A percentile compares a stretch with the other conserved stretches of the same genome.
phyloP scores from a whole-genome alignment of 37 sponge, comb jelly and placozoan genomes.

The Theonella swinhoei region DNA sequence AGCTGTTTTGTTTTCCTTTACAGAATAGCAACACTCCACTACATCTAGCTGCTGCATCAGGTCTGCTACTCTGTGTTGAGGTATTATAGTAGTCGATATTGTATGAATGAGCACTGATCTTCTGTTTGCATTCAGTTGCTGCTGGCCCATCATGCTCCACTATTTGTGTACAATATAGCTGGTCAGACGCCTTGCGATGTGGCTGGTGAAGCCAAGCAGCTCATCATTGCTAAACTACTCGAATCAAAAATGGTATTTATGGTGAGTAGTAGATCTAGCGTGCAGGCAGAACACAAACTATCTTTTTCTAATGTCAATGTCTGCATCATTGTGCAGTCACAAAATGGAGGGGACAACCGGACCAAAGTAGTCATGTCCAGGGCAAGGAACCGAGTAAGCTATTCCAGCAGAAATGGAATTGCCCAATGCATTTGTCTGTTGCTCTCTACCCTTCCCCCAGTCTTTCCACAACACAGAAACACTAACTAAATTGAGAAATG shows the following conservation, averaged over 20 bases:
- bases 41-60: constrained; percentile 78
- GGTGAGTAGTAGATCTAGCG: constrained; percentile 31
- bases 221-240: constrained; percentile 70
- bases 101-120: background rate
- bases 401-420: background rate
- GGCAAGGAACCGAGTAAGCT: background rate
- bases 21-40: constrained; percentile 80
- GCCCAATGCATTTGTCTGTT: background rate
- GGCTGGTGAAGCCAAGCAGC: constrained; percentile 65
- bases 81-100: constrained; percentile 13
- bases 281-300: too few species aligned
- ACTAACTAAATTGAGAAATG: constrained; percentile 35
- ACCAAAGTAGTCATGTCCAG: background rate
- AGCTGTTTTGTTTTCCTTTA: background rate
- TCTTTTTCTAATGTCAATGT: too few species aligned
- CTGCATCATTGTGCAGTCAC: background rate
- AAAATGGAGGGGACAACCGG: background rate
- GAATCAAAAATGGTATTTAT: constrained; percentile 80
- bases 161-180: constrained; percentile 64
- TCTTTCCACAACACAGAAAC: constrained; percentile 36
- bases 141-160: constrained; percentile 69
- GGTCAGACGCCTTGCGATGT: constrained; percentile 75
- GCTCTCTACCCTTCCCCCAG: constrained; percentile 6
- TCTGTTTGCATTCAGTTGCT: constrained; percentile 45
- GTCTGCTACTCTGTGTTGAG: constrained; percentile 80